Percentiles rank a stretch among this genome's conserved stretches.
Evolutionary conservation across 2,888 invertebrate genomes (phyloP).

Genomic region (Melikaiella ostensackeni): DNA sequence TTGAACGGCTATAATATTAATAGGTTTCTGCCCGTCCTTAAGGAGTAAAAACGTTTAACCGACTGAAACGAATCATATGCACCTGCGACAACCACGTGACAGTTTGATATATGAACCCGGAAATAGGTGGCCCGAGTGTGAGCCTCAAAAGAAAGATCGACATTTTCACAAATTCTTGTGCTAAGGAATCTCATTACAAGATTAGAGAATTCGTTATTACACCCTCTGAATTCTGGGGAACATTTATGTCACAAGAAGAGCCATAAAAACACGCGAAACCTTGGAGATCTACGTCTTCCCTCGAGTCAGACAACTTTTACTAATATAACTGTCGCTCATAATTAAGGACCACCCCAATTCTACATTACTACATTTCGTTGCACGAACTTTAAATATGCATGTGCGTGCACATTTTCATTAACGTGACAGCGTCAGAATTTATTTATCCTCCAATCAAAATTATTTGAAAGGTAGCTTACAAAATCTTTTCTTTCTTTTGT

Average conservation of each 20-base stretch:
- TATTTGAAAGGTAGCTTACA: background rate
- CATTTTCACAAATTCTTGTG: background rate
- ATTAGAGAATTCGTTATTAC: constrained; percentile 11
- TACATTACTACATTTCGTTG: background rate
- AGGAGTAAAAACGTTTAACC: constrained; percentile 48
- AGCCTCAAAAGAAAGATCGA: background rate
- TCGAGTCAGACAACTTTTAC: background rate
- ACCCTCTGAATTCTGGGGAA: constrained; percentile 4
- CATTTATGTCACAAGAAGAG: background rate
- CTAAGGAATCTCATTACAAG: constrained; percentile 17
- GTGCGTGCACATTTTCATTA: constrained; percentile 18
- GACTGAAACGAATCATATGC: constrained; percentile 50
- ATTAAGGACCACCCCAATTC: constrained; percentile 3
- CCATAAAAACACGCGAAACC: constrained; percentile 9
- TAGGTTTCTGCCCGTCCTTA: constrained; percentile 37
- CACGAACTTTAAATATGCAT: background rate
- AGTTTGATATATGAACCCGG: constrained; percentile 59
- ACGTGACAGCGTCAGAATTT: background rate
- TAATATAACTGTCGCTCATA: constrained; percentile 13
- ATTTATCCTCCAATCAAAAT: background rate
- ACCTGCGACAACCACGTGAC: constrained; percentile 42
- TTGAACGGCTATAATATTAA: constrained; percentile 24
- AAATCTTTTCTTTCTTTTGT: background rate
- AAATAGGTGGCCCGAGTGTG: background rate
- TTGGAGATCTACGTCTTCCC: background rate